phyloP scores from a whole-genome alignment of 2,888 invertebrate species.

The Sisyra nigra region DNA sequence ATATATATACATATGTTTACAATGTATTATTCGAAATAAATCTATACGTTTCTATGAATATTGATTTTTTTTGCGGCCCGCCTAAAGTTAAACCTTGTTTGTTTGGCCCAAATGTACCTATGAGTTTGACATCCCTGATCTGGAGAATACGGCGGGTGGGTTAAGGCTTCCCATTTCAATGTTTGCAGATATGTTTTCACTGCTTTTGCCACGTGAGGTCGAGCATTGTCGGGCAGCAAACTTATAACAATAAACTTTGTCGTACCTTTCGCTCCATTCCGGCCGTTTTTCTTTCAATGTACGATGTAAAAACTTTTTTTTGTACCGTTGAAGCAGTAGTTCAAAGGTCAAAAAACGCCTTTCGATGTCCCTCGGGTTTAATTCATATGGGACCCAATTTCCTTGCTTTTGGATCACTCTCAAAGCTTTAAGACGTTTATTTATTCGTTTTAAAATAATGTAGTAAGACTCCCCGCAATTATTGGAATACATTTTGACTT shows the following conservation, averaged over 20 bases:
- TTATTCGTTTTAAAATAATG: no score
- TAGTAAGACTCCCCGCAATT: no score
- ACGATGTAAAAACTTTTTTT: conserved; percentile 7
- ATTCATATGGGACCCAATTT: conserved; percentile 11
- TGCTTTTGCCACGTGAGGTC: no score
- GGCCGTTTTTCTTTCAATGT: no score
- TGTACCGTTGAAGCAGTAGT: conserved; percentile 1
- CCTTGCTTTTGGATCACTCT: conserved; percentile 10
- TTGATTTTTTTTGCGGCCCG: not conserved
- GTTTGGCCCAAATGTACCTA: conserved; percentile 2
- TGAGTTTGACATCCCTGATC: not conserved
- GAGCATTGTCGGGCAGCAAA: no score
- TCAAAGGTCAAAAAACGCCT: conserved; percentile 4
- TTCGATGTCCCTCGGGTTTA: conserved; percentile 12
- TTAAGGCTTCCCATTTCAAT: no score
- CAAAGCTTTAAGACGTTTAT: no score
- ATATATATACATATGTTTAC: not conserved
- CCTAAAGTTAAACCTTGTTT: not conserved
- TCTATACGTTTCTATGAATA: no score
- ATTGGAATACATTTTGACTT: no score
- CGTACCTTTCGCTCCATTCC: no score
- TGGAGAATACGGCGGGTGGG: no score
- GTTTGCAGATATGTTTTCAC: not conserved
- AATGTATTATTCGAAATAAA: conserved; percentile 1
- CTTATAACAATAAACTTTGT: no score